Evolutionary conservation across 2,888 invertebrate genomes (phyloP).

Genomic region (Eutolmus rufibarbis): DNA sequence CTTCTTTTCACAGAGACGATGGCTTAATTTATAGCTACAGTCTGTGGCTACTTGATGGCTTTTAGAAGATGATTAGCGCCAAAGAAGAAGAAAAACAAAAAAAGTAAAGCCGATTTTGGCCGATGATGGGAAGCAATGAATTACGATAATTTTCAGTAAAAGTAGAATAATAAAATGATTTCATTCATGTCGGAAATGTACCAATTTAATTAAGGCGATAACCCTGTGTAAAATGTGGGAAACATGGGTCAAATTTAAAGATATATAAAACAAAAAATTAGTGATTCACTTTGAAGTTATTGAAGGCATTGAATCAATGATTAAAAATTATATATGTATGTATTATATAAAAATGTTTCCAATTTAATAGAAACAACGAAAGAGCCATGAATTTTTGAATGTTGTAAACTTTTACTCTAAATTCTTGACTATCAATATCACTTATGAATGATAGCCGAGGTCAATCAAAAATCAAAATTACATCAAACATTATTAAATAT

Average conservation of each 20-base stretch:
- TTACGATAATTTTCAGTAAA: background rate
- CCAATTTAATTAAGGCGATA: background rate
- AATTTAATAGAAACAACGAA: too few relatives aligned
- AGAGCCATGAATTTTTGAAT: too few relatives aligned
- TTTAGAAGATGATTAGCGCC: slow-evolving; percentile 14
- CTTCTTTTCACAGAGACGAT: slow-evolving; percentile 39
- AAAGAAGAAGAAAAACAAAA: background rate
- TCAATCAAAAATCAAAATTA: too few relatives aligned
- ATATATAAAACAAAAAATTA: too few relatives aligned
- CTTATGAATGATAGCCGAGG: too few relatives aligned
- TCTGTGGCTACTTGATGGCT: background rate
- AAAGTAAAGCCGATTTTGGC: background rate
- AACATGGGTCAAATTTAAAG: background rate
- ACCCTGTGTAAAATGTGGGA: background rate
- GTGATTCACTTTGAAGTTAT: too few relatives aligned
- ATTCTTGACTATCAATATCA: too few relatives aligned
- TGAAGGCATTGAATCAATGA: background rate
- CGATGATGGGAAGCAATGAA: background rate
- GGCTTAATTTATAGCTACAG: slow-evolving; percentile 42
- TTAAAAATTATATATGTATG: too few relatives aligned
- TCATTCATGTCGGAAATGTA: background rate
- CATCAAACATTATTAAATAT: too few relatives aligned
- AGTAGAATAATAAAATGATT: background rate
- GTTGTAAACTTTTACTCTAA: too few relatives aligned
- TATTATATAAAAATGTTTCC: too few relatives aligned